Evolutionary conservation across 37 sponge, comb jelly and placozoan species (phyloP).

Genomic region (Tethya wilhelma): DNA sequence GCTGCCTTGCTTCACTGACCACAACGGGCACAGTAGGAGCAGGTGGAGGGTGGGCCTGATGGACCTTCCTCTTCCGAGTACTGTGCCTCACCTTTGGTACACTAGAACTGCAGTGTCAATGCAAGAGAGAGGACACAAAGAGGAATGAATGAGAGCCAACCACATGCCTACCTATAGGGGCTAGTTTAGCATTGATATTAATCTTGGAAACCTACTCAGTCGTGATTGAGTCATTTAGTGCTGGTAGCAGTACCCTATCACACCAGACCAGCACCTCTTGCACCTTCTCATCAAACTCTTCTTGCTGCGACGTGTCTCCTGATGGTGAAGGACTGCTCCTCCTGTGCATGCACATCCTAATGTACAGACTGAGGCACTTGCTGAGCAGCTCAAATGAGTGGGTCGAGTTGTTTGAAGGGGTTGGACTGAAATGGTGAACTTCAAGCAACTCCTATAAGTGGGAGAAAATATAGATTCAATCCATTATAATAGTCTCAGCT

Average conservation of each 20-base stretch:
- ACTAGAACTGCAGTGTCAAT: neutral
- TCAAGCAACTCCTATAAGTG: too few species aligned
- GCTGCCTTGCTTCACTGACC: neutral
- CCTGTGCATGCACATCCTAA: constrained; percentile 37
- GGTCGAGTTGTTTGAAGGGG: too few species aligned
- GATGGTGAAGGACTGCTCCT: neutral
- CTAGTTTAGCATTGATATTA: neutral
- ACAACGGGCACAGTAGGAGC: neutral
- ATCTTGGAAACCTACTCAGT: neutral
- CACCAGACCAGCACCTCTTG: constrained; percentile 22
- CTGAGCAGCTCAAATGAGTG: constrained; percentile 27
- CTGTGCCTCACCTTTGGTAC: constrained; percentile 1
- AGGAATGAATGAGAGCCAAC: neutral
- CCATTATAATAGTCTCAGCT: too few species aligned
- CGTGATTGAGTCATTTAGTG: neutral
- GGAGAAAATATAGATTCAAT: too few species aligned
- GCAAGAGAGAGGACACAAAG: neutral
- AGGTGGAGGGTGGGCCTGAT: neutral
- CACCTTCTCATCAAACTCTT: constrained; percentile 25
- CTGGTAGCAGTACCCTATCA: constrained; percentile 12
- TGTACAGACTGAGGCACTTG: constrained; percentile 14
- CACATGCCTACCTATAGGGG: too few species aligned
- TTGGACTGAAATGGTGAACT: too few species aligned
- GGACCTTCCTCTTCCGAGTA: constrained; percentile 35
- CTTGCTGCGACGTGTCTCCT: constrained; percentile 8